Evolutionary conservation across 2,113 vertebrate species (phyloP).

Genomic region (Zootoca vivipara): DNA sequence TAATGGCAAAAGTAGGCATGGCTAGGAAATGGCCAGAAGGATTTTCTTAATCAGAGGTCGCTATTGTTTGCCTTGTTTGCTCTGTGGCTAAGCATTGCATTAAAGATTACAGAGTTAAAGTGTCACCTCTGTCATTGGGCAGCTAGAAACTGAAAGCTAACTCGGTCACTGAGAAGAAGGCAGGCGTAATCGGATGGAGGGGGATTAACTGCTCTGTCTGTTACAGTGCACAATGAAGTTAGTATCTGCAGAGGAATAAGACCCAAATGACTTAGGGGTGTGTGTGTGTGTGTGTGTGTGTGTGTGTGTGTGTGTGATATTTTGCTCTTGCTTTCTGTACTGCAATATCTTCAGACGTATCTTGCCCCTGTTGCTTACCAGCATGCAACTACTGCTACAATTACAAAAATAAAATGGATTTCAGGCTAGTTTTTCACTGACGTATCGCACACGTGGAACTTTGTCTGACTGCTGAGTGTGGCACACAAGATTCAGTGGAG

Average conservation of each 20-base stretch:
- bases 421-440: background rate
- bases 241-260: background rate
- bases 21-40: background rate
- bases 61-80: background rate
- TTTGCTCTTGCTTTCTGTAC: background rate
- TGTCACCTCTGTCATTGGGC: background rate
- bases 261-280: background rate
- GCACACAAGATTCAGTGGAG: background rate
- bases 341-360: background rate
- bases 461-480: background rate
- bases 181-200: background rate
- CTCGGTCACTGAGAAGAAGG: slow-evolving; percentile 17
- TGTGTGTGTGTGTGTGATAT: background rate
- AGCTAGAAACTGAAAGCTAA: slow-evolving; percentile 26
- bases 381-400: background rate
- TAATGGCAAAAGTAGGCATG: background rate
- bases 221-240: background rate
- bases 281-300: background rate
- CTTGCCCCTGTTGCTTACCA: background rate
- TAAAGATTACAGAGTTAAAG: slow-evolving; percentile 21
- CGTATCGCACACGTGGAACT: background rate
- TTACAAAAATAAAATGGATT: background rate
- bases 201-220: slow-evolving; percentile 14
- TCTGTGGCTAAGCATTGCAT: slow-evolving; percentile 5
- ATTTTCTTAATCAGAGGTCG: background rate